Base-by-base conservation (phyloP, 2,113 vertebrate genomes). In the Gymnocephalus cernua region DNA sequence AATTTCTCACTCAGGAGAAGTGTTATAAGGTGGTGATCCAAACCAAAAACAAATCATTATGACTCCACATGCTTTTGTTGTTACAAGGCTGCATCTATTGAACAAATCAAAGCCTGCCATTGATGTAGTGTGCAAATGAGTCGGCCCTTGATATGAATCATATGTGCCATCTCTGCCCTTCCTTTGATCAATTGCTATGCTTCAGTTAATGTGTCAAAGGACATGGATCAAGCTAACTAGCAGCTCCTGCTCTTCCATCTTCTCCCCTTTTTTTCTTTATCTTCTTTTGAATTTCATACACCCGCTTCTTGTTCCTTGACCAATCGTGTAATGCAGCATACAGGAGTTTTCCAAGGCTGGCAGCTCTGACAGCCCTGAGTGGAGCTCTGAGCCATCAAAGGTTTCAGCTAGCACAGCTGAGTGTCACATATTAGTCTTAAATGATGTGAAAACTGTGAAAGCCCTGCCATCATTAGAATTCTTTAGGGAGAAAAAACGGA, bases 391-490 rank as follows among this genome's bases (percentile, higher is more conserved):
- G 83, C 89, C 86, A 91, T 92, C 91, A 93, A 92, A 92, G 93
- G 91, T 89, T 93, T 93, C 79, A 81, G 79, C 89, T 88, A 84
- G 87, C 89, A 88, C 86, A 86, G 85, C 86, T 82, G 86, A 90
- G 86, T 91, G 90, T 93, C 91, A 94, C 89, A 88, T 92, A 90
- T 93, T 91, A 92, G 87, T 87, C 89, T 86, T 93, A 92, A 93
- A 93, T 92, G 86, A 91, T 88, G 71, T 89, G 90, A 93, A 91
- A 86, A 90, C 91, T 92, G 91, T 92, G 90, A 93, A 92, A 91
- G 80, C 88, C 82, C 86, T 87, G 84, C 70, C 86, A 87, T 89
- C 89, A 91, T 93, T 93, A 89, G 81, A 82, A 89, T 92, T 87
- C 86, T 89, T 86, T 74, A 56, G 78, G 84, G 85, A 84, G 64